Conservation (phyloP, 2,113 vertebrate genomes). For the Ginglymostoma cirratum region DNA sequence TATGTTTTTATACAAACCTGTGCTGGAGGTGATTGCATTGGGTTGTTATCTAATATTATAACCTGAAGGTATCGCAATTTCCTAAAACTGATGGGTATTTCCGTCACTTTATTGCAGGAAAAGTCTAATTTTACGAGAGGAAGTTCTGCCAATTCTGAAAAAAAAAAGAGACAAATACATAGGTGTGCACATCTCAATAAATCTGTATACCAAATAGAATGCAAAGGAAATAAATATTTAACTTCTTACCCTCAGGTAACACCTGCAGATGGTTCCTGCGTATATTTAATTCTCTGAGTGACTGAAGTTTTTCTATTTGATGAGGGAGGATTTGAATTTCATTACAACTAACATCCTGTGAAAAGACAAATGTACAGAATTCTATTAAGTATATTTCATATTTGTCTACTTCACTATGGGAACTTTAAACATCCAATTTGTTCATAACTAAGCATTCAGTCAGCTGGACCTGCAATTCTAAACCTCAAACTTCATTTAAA, state of each 20-base stretch:
- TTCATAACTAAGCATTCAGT: not conserved
- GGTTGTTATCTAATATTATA: slow-evolving; percentile 92
- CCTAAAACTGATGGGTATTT: slow-evolving; percentile 85
- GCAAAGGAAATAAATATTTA: slow-evolving; percentile 29
- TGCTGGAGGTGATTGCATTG: slow-evolving; percentile 91
- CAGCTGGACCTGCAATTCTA: not conserved
- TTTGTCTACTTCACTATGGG: not conserved
- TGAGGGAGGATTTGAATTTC: slow-evolving; percentile 91
- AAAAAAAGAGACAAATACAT: slow-evolving; percentile 38
- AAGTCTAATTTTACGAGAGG: slow-evolving; percentile 92
- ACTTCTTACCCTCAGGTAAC: slow-evolving; percentile 79
- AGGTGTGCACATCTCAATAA: not conserved
- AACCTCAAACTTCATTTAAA: not conserved
- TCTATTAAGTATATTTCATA: not conserved
- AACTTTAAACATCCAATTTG: not conserved
- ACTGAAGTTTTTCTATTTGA: slow-evolving; percentile 86
- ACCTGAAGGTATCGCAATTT: slow-evolving; percentile 87
- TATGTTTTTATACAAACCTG: slow-evolving; percentile 68
- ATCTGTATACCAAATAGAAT: not conserved
- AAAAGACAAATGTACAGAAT: slow-evolving; percentile 40
- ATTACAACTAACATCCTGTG: slow-evolving; percentile 92
- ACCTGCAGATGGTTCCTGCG: slow-evolving; percentile 92
- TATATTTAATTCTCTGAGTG: slow-evolving; percentile 88
- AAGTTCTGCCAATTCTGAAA: slow-evolving; percentile 80
- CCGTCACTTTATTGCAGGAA: slow-evolving; percentile 96